These are phyloP conservation scores for Schrankia costaestrigalis DNA, from an alignment of 2,888 invertebrate species.

Conservation along the genomic window DNA sequence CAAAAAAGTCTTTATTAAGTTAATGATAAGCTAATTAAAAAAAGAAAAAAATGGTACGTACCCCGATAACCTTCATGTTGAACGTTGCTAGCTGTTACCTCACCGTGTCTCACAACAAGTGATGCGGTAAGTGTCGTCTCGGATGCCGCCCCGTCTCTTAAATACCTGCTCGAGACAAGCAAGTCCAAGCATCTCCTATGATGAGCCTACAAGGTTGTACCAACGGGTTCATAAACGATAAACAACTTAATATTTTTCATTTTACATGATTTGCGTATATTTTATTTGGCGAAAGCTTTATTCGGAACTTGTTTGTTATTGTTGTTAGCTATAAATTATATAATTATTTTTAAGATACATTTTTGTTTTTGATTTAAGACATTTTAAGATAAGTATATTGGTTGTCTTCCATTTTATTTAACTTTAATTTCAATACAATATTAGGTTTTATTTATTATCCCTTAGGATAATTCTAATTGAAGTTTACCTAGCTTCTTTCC, in stretches of 20 bases:
- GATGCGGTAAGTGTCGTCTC: conserved; percentile 57
- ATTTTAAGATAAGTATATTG: no score
- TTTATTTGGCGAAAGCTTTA: conserved; percentile 6
- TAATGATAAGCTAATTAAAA: no score
- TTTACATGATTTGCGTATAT: conserved; percentile 6
- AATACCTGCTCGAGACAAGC: conserved; percentile 51
- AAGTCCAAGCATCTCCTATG: conserved; percentile 33
- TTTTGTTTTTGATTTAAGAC: no score
- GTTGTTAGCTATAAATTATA: no score
- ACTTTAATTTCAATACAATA: no score
- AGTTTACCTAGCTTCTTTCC: no score
- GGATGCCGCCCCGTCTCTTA: conserved; percentile 47
- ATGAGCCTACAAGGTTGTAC: conserved; percentile 54
- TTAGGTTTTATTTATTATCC: no score
- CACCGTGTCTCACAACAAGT: conserved; percentile 43
- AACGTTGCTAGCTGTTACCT: conserved; percentile 24
- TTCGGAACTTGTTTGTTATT: no score
- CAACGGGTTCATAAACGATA: conserved; percentile 44
- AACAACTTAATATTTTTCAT: conserved; percentile 17
- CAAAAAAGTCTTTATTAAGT: no score
- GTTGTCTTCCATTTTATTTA: no score
- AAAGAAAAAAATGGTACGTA: conserved; percentile 43
- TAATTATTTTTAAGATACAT: no score
- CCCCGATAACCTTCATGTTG: conserved; percentile 59
- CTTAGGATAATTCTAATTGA: no score